A percentile compares a stretch with the other conserved stretches of the same genome.
Conservation (phyloP, 2,113 vertebrate species). For the Castor canadensis region DNA sequence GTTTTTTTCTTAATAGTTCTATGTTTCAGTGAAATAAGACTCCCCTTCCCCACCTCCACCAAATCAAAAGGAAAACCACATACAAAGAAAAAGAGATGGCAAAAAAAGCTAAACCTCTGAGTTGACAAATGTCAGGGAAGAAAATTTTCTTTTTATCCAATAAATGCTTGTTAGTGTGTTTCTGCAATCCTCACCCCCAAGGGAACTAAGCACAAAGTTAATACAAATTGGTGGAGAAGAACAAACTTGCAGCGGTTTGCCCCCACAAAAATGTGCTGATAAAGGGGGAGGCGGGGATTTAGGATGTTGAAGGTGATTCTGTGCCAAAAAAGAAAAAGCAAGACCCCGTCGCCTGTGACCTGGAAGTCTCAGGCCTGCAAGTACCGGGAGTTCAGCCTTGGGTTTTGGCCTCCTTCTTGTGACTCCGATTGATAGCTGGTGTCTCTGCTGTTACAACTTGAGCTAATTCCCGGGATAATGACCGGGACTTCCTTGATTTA, state of each 20-base stretch:
- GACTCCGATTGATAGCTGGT: slow-evolving; percentile 79
- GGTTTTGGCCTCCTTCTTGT: slow-evolving; percentile 72
- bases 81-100: not conserved
- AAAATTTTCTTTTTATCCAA: slow-evolving; percentile 54
- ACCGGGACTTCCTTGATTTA: slow-evolving; percentile 84
- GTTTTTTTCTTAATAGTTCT: not conserved
- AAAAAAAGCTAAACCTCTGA: not conserved
- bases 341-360: slow-evolving; percentile 76
- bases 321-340: slow-evolving; percentile 76
- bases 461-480: slow-evolving; percentile 83
- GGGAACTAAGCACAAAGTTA: slow-evolving; percentile 69
- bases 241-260: slow-evolving; percentile 74
- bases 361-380: slow-evolving; percentile 77
- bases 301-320: slow-evolving; percentile 65
- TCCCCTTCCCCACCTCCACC: not conserved
- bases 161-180: slow-evolving; percentile 71
- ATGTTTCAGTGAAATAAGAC: slow-evolving; percentile 18
- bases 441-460: slow-evolving; percentile 79
- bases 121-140: not conserved
- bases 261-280: slow-evolving; percentile 79
- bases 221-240: slow-evolving; percentile 75
- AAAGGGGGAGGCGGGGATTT: slow-evolving; percentile 48
- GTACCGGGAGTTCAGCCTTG: slow-evolving; percentile 74
- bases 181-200: slow-evolving; percentile 39
- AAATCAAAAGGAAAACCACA: slow-evolving; percentile 10